phyloP scores from a whole-genome alignment of 2,113 vertebrate genomes.

The Symphodus melops region DNA sequence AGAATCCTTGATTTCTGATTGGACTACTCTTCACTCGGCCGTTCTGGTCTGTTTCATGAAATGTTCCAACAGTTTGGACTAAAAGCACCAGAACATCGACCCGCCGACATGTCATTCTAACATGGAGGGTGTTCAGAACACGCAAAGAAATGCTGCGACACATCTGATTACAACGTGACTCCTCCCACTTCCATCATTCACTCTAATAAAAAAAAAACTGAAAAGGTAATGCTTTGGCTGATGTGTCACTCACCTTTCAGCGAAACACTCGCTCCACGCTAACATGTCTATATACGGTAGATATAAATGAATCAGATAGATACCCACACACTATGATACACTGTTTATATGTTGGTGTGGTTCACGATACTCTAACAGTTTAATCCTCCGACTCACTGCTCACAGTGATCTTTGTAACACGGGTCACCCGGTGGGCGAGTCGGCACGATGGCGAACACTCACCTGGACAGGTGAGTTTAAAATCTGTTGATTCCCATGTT shows the following conservation, averaged over 20 bases:
- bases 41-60: slow-evolving; percentile 20
- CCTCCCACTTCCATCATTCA: slow-evolving; percentile 48
- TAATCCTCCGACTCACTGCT: too few relatives aligned
- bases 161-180: slow-evolving; percentile 66
- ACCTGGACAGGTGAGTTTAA: slow-evolving; percentile 5
- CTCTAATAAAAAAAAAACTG: slow-evolving; percentile 42
- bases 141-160: slow-evolving; percentile 52
- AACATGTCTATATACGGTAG: slow-evolving; percentile 60
- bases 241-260: slow-evolving; percentile 63
- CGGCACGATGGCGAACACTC: slow-evolving; percentile 10
- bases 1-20: too few relatives aligned
- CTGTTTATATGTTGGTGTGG: slow-evolving; percentile 39
- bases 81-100: slow-evolving; percentile 45
- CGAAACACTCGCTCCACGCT: slow-evolving; percentile 55
- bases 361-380: slow-evolving; percentile 31
- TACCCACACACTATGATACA: slow-evolving; percentile 37
- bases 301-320: slow-evolving; percentile 54
- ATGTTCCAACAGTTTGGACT: slow-evolving; percentile 41
- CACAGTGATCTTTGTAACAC: slow-evolving; percentile 24
- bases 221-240: slow-evolving; percentile 77
- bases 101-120: slow-evolving; percentile 59
- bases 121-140: slow-evolving; percentile 70
- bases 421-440: background rate
- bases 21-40: background rate
- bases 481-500: background rate